phyloP scores from a whole-genome alignment of 2,888 invertebrate species.

The Diadegma fenestrale region DNA sequence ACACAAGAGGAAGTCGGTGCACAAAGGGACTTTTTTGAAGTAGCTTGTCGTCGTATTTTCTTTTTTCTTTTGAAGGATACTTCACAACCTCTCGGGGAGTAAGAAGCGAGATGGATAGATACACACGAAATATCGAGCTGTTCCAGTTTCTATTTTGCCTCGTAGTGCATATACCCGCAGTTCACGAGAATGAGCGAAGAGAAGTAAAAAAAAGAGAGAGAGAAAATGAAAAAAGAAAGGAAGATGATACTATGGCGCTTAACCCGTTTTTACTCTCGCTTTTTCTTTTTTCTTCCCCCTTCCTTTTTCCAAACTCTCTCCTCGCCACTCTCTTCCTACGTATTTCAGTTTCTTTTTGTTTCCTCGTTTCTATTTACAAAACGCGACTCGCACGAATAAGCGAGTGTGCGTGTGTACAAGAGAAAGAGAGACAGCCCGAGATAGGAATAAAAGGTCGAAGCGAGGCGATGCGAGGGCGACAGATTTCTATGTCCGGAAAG shows the following conservation, averaged over 20 bases:
- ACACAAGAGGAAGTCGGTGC: conserved; percentile 37
- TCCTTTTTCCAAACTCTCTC: neutral
- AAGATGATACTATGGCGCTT: conserved; percentile 45
- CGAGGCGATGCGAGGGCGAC: conserved; percentile 20
- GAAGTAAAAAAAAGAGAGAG: conserved; percentile 45
- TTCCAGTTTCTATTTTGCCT: conserved; percentile 74
- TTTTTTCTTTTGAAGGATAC: conserved; percentile 34
- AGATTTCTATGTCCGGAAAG: conserved; percentile 37
- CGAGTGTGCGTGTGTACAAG: neutral
- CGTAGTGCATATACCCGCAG: conserved; percentile 17
- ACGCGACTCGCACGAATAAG: conserved; percentile 17
- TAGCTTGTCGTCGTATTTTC: conserved; percentile 25
- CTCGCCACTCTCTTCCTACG: conserved; percentile 14
- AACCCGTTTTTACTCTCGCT: conserved; percentile 54
- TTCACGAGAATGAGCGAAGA: conserved; percentile 27
- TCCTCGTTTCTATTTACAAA: conserved; percentile 55
- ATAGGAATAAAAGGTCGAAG: conserved; percentile 34
- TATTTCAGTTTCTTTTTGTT: conserved; percentile 52
- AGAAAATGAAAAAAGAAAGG: conserved; percentile 42
- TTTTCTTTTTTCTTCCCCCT: conserved; percentile 9
- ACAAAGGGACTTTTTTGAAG: conserved; percentile 61
- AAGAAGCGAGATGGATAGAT: conserved; percentile 16
- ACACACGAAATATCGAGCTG: conserved; percentile 75
- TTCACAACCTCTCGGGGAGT: conserved; percentile 31
- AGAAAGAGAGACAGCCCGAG: conserved; percentile 17